Base-by-base conservation (phyloP, 2,888 invertebrate species). In the Halocaridina rubra region DNA sequence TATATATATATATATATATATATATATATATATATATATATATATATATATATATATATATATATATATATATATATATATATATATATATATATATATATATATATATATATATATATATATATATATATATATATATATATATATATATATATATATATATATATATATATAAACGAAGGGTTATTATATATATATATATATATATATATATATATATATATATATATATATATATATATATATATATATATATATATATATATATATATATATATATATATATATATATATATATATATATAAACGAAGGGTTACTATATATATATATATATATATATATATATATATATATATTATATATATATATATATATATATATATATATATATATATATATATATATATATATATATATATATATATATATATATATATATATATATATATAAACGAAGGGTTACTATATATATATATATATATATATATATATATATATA, bases 381-480 rank as follows among this genome's bases (percentile, higher is more conserved):
- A 7, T 78, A 78, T 78, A 67, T 67, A 64, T 64, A 78, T 67
- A 78, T 78, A 64, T 59, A 77, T 77, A 77, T 59, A 67, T 59
- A 57, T 77, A 59, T 77, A 33, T 59, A 64, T 59, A 77, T 77
- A 61, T 77, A 77, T 77, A 77, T 64, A 77, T 77, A 77, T 77
- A 77, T 2, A 74, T 74, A 74, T 39, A 33, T 69, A 69, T 3
- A 3, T 2, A 69, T 69, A 69, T 24, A 69, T 64, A 64, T 64
- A 64, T 64, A 64, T 64, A 64, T n/a, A n/a, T n/a, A n/a, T n/a
- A n/a, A n/a, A n/a, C n/a, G n/a, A n/a, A n/a, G n/a, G n/a, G n/a
- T n/a, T n/a, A n/a, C n/a, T n/a, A n/a, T n/a, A n/a, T n/a, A n/a
- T n/a, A n/a, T n/a, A n/a, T n/a, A n/a, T n/a, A 19, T 1, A 19